Percentiles rank a stretch among this genome's conserved stretches.
phyloP scores from a whole-genome alignment of 2,113 vertebrate species.

The Acrocephalus kingi region DNA sequence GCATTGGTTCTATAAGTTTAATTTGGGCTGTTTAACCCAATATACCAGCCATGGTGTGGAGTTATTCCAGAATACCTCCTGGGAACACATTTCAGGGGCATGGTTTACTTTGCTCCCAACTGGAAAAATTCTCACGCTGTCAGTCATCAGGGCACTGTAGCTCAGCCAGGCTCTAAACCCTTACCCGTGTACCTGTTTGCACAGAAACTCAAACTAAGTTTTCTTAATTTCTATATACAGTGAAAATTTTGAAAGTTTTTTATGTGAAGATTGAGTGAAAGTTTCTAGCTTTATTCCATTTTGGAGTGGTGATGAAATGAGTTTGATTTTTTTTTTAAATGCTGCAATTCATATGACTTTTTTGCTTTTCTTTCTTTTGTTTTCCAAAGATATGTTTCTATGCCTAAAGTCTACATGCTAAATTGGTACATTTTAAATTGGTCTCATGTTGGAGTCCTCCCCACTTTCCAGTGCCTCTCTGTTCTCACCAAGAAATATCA shows the following conservation, averaged over 20 bases:
- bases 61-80: constrained; percentile 35
- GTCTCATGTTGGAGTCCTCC: neutral
- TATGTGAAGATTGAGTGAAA: neutral
- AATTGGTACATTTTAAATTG: neutral
- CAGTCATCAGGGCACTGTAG: neutral
- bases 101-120: constrained; percentile 28
- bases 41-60: neutral
- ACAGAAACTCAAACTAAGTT: neutral
- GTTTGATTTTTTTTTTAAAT: neutral
- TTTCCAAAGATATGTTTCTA: neutral
- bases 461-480: neutral
- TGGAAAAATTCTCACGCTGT: constrained; percentile 29
- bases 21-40: constrained; percentile 41
- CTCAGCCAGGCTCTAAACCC: neutral
- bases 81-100: neutral
- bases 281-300: neutral
- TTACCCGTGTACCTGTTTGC: neutral
- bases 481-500: neutral
- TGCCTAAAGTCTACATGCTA: neutral
- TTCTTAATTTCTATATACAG: neutral
- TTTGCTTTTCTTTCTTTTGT: neutral
- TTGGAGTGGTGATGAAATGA: neutral
- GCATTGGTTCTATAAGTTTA: neutral
- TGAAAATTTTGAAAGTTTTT: neutral
- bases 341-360: neutral